Evolutionary conservation across 1,140 invertebrate genomes (phyloP).

Genomic region (Apis laboriosa): DNA sequence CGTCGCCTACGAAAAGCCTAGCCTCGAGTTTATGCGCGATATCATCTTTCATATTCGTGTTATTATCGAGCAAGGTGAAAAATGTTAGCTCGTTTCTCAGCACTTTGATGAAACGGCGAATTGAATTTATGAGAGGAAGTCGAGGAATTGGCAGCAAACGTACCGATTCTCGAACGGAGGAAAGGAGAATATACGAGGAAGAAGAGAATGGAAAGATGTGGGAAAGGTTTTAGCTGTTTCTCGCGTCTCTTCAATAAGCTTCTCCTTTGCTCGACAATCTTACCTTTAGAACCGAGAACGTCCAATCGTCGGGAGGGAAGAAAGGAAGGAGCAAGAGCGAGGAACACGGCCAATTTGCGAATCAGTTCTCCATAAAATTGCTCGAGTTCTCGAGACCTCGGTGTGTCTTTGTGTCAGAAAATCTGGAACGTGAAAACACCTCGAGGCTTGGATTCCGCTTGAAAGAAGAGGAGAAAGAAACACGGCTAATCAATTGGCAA

Average conservation of each 20-base stretch:
- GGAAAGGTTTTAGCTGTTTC: neutral
- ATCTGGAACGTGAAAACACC: constrained; percentile 9
- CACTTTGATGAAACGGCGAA: constrained; percentile 11
- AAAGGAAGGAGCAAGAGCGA: neutral
- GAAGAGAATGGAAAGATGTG: neutral
- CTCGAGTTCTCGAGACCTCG: constrained; percentile 2
- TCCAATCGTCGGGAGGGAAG: neutral
- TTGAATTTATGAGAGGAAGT: neutral
- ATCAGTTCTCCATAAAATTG: neutral
- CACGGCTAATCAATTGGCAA: constrained; percentile 75
- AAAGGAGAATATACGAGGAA: neutral
- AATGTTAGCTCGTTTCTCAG: neutral
- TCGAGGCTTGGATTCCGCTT: neutral
- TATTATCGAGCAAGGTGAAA: constrained; percentile 12
- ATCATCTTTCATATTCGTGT: constrained; percentile 35
- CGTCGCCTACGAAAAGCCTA: constrained; percentile 29
- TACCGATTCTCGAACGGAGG: neutral
- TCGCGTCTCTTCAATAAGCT: neutral
- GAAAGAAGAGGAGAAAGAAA: constrained; percentile 34
- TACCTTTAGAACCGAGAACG: too few relatives aligned
- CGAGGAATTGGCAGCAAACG: neutral
- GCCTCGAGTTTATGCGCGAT: neutral
- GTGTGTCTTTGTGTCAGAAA: neutral
- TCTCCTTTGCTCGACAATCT: neutral
- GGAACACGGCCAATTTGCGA: neutral